These are phyloP conservation scores for Balaeniceps rex DNA, from an alignment of 2,113 vertebrate genomes.

Conservation along the genomic window DNA sequence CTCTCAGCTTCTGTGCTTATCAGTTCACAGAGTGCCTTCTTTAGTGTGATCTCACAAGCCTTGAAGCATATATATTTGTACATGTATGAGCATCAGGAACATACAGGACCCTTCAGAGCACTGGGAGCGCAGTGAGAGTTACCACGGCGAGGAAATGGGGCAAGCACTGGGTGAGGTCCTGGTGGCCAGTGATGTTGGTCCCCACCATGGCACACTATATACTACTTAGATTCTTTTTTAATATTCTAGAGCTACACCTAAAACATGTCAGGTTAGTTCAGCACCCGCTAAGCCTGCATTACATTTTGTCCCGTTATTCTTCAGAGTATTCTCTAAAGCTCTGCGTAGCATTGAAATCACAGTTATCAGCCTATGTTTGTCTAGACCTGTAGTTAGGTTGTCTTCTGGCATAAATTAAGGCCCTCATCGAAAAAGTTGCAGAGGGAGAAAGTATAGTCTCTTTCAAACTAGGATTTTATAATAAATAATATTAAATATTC, in stretches of 20 bases:
- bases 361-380: not conserved
- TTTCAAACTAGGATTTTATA: not conserved
- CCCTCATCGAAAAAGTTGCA: not conserved
- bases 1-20: not conserved
- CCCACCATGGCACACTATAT: not conserved
- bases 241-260: not conserved
- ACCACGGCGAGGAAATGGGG: not conserved
- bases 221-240: not conserved
- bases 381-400: not conserved
- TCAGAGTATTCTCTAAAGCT: not conserved
- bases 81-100: not conserved
- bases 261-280: not conserved
- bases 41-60: not conserved
- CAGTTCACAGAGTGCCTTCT: not conserved
- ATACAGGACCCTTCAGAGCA: not conserved
- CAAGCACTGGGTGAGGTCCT: not conserved
- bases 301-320: not conserved
- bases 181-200: fast-evolving
- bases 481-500: not conserved
- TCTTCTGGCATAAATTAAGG: not conserved
- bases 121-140: not conserved
- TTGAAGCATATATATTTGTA: not conserved
- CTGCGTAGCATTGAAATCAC: not conserved
- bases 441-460: not conserved
- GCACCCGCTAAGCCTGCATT: not conserved